Evolutionary conservation across 2,797 vertebrate species (phyloP), one percentile per base, ranked within the genome.

Genomic region (Loriculus beryllinus): DNA sequence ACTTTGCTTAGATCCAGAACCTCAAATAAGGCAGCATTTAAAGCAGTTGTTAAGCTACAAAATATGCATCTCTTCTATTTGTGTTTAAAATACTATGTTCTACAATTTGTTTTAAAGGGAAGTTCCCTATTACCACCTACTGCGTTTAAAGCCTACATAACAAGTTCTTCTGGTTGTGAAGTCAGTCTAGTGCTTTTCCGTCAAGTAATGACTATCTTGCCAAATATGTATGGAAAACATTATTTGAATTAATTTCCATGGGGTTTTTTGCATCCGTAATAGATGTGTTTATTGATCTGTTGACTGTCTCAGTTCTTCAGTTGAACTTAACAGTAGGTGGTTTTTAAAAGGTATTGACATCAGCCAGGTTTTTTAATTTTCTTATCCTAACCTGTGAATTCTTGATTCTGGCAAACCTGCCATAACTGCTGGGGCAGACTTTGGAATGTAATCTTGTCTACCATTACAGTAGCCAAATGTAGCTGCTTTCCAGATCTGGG

Each of bases 81-180:
- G 64, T 86, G 52, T 88, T 86, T 88, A 71, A 90, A 92, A 72
- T 56, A 18, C 40, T 59, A 9, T 45, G 31, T 69, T 88, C 67
- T 72, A 40, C 67, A 64, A 63, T 74, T 95, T 21, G 18, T 90
- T 90, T 87, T 89, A 64, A 82, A 84, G 93, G 84, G 88, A 96
- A 95, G 87, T 93, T 92, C 84, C 85, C 85, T 75, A 7, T 74
- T 93, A 77, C 95, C 95, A 92, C 94, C 92, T 93, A 92, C 95
- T 91, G 64, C 42, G 78, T 90, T 93, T 90, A 90, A 92, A 96
- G 82, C 88, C 68, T 95, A 93, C 54, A 25, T 78, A 96, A 96
- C 96, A 76, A 86, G 97, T 96, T 96, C 64, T 88, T 72, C 90
- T 71, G 80, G 94, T 96, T 96, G 78, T 81, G 88, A 87, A 95